Percentiles rank a stretch among this genome's conserved stretches.
Conservation (phyloP, 1,140 invertebrate genomes). For the Macrobrachium rosenbergii region DNA sequence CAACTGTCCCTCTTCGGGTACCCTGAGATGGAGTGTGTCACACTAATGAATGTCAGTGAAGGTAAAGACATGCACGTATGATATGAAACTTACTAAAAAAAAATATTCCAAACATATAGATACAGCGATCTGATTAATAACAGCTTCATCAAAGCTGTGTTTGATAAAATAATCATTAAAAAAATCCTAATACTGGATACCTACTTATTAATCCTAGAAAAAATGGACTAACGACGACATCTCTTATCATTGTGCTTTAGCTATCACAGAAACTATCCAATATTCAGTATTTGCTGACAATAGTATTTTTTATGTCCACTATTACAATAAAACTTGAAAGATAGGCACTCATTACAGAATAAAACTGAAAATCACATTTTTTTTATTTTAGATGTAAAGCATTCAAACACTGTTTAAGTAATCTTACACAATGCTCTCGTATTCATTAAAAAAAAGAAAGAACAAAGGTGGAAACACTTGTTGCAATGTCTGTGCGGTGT, state of each 20-base stretch:
- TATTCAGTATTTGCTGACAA: slow-evolving; percentile 35
- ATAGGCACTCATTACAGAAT: slow-evolving; percentile 58
- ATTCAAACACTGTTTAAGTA: not conserved
- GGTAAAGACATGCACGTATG: slow-evolving; percentile 31
- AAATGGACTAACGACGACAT: slow-evolving; percentile 56
- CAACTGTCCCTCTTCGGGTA: slow-evolving; percentile 35
- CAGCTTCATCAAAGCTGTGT: slow-evolving; percentile 23
- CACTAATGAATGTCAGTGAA: slow-evolving; percentile 39
- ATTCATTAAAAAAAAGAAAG: no score
- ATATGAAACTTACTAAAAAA: slow-evolving; percentile 41
- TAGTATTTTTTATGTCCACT: slow-evolving; percentile 1
- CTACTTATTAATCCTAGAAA: slow-evolving; percentile 56
- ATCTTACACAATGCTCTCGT: no score
- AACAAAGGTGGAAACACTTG: no score
- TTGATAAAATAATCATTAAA: slow-evolving; percentile 46
- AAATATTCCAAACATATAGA: slow-evolving; percentile 17
- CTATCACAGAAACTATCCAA: slow-evolving; percentile 63
- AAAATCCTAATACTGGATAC: slow-evolving; percentile 58
- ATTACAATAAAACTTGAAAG: slow-evolving; percentile 21
- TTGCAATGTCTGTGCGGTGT: no score
- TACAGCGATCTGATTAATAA: slow-evolving; percentile 7
- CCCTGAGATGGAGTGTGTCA: slow-evolving; percentile 59
- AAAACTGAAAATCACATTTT: not conserved
- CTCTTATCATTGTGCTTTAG: slow-evolving; percentile 61
- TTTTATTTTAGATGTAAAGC: not conserved